phyloP scores from a whole-genome alignment of 2,113 vertebrate species.

The Chloebia gouldiae region DNA sequence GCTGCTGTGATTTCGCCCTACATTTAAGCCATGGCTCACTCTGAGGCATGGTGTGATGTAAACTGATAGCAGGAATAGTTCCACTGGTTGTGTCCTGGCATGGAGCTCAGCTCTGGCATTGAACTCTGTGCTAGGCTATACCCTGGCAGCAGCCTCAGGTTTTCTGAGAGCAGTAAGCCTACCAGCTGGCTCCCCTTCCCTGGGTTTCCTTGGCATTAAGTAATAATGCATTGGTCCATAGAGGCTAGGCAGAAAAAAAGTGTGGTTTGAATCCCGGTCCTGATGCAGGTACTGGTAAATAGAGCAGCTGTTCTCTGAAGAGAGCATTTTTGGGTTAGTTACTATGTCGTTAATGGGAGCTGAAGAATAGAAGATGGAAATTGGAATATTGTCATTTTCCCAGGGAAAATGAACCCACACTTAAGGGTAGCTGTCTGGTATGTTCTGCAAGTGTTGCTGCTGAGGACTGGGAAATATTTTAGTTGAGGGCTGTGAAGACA shows the following conservation, averaged over 20 bases:
- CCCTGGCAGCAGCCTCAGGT: not conserved
- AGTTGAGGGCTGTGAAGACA: not conserved
- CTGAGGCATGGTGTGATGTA: not conserved
- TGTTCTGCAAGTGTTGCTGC: accelerated
- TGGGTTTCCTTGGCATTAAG: not conserved
- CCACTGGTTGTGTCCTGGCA: not conserved
- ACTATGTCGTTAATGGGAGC: not conserved
- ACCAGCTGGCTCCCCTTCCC: not conserved
- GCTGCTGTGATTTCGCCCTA: not conserved
- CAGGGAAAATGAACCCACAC: not conserved
- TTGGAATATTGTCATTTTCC: not conserved
- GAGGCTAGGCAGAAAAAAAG: not conserved
- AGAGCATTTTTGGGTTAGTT: not conserved
- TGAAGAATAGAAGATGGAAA: not conserved
- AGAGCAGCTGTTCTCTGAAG: not conserved
- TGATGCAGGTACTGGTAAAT: not conserved
- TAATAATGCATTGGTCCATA: not conserved
- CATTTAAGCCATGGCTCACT: not conserved
- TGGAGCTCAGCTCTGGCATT: not conserved
- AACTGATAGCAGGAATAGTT: not conserved
- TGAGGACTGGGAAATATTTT: not conserved
- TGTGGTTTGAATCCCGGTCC: not conserved
- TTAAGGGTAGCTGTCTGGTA: not conserved
- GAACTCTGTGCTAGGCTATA: not conserved
- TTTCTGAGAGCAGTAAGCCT: not conserved